Evolutionary conservation across 2,797 vertebrate genomes (phyloP).

Genomic region (Rhynchonycteris naso): DNA sequence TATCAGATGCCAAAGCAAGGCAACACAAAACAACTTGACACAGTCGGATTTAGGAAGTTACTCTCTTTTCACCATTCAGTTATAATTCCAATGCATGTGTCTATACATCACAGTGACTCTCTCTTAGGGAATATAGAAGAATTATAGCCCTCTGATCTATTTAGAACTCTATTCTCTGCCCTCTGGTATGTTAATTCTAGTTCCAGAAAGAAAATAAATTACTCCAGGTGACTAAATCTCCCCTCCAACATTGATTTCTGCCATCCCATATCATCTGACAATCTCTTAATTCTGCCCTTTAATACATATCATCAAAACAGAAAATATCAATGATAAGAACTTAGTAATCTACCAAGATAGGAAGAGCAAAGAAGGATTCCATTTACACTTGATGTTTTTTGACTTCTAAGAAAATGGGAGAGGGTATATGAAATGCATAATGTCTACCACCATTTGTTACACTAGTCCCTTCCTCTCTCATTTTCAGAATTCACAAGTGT

Average conservation of each 20-base stretch:
- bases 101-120: neutral
- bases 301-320: neutral
- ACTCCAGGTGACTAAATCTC: neutral
- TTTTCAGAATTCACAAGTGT: constrained; percentile 5
- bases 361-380: neutral
- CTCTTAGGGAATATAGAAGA: neutral
- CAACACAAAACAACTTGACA: neutral
- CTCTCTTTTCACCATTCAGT: neutral
- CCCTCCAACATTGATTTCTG: constrained; percentile 1
- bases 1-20: neutral
- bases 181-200: neutral
- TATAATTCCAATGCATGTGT: neutral
- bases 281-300: constrained; percentile 10
- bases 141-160: neutral
- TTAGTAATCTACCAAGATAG: neutral
- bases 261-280: neutral
- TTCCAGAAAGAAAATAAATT: constrained; percentile 43
- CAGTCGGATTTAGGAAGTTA: neutral
- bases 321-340: constrained; percentile 3
- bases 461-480: neutral
- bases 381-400: neutral
- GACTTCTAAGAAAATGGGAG: neutral
- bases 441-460: neutral
- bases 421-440: neutral
- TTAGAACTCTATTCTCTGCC: neutral